Percentiles rank a stretch among this genome's conserved stretches.
Conservation (phyloP, 1,140 invertebrate genomes). For the Metopolophium dirhodum region DNA sequence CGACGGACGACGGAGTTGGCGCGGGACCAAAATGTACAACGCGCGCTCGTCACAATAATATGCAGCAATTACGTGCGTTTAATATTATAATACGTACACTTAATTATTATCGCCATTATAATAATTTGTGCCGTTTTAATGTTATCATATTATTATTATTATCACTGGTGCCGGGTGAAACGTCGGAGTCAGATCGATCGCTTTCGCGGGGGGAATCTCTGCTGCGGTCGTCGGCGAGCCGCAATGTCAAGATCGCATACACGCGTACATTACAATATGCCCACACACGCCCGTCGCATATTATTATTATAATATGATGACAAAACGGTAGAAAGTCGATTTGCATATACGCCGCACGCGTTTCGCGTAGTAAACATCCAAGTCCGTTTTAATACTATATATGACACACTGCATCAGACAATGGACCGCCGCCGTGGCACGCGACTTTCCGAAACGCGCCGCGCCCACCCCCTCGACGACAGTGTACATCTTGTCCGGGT, state of each 20-base stretch:
- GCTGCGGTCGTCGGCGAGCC: background rate
- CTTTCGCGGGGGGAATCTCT: slow-evolving; percentile 9
- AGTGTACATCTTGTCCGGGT: background rate
- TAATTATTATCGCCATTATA: background rate
- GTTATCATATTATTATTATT: background rate
- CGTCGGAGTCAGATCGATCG: background rate
- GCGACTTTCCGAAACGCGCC: slow-evolving; percentile 46
- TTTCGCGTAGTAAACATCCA: background rate
- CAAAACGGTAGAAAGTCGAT: slow-evolving; percentile 55
- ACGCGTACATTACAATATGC: background rate
- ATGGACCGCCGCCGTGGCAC: slow-evolving; percentile 10
- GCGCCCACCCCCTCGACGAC: background rate
- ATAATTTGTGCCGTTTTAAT: background rate
- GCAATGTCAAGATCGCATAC: slow-evolving; percentile 50
- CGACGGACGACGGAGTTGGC: too few relatives aligned
- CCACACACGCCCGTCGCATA: background rate
- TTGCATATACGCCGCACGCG: slow-evolving; percentile 19
- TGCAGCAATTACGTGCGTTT: background rate
- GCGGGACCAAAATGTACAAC: too few relatives aligned
- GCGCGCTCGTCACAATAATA: background rate
- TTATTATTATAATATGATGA: background rate
- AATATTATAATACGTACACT: background rate
- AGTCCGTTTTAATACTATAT: background rate
- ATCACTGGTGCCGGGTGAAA: background rate
- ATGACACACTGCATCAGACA: background rate